phyloP scores from a whole-genome alignment of 2,113 vertebrate genomes.

The Syngnathus floridae region DNA sequence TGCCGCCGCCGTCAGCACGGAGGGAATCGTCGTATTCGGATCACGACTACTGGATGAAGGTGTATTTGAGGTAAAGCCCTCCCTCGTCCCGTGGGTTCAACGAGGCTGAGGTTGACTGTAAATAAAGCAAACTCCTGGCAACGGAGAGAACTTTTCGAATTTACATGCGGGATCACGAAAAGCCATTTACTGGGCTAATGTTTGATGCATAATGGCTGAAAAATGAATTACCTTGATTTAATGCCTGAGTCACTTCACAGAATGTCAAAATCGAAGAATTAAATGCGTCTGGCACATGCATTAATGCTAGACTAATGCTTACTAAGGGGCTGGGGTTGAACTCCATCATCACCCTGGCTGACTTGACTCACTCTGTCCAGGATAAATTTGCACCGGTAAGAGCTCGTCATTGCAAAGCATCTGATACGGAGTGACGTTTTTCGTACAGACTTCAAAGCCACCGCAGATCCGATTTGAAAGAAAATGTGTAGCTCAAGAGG shows the following conservation, averaged over 20 bases:
- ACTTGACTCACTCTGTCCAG: neutral
- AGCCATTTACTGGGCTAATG: neutral
- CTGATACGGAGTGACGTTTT: neutral
- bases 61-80: constrained; percentile 77
- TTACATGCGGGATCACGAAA: neutral
- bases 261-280: neutral
- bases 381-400: neutral
- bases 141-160: neutral
- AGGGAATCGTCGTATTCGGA: constrained; percentile 80
- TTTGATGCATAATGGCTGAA: neutral
- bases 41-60: constrained; percentile 74
- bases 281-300: neutral
- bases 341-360: neutral
- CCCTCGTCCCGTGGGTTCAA: neutral
- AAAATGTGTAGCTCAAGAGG: constrained; percentile 23
- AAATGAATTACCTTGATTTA: neutral
- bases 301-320: neutral
- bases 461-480: constrained; percentile 12
- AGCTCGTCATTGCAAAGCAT: neutral
- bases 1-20: constrained; percentile 67
- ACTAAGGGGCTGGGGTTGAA: neutral
- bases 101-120: neutral
- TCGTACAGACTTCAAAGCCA: constrained; percentile 1
- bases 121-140: neutral
- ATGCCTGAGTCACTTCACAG: neutral